Conservation (phyloP, 2,888 invertebrate species). For the Neoaliturus tenellus region DNA sequence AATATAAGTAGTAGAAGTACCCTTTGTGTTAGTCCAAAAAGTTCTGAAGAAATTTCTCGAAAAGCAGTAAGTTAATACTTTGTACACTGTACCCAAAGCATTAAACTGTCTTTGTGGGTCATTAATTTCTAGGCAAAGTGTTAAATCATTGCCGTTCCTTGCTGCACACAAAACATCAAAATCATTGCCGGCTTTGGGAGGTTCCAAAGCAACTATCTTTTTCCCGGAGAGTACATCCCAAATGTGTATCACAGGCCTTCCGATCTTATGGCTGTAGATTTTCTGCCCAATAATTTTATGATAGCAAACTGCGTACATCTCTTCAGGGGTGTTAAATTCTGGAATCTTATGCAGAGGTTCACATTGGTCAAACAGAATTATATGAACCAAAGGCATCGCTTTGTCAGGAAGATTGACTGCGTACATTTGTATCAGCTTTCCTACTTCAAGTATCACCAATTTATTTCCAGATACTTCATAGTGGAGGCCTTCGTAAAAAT, state of each 20-base stretch:
- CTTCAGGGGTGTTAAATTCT: constrained; percentile 34
- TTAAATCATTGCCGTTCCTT: constrained; percentile 24
- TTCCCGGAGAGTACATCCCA: constrained; percentile 13
- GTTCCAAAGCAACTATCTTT: not conserved
- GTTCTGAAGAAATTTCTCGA: constrained; percentile 41
- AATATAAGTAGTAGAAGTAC: not conserved
- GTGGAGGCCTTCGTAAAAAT: constrained; percentile 33
- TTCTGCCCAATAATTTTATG: constrained; percentile 33
- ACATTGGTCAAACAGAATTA: constrained; percentile 26
- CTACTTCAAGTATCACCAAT: constrained; percentile 22
- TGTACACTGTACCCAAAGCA: constrained; percentile 16
- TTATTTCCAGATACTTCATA: constrained; percentile 32
- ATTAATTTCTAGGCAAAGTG: constrained; percentile 32
- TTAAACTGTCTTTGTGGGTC: constrained; percentile 19
- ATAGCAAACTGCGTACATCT: constrained; percentile 32
- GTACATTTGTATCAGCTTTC: constrained; percentile 39
- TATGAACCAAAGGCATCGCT: not conserved
- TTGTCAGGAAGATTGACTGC: constrained; percentile 40
- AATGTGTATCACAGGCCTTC: constrained; percentile 30
- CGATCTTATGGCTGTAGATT: constrained; percentile 42
- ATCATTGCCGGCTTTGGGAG: constrained; percentile 10
- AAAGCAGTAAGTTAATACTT: constrained; percentile 29
- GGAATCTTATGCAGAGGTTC: constrained; percentile 20
- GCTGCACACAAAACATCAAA: constrained; percentile 29
- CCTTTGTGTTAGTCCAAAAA: constrained; percentile 22